phyloP scores from a whole-genome alignment of 2,797 vertebrate species.

The Phrynocephalus vlangalii region DNA sequence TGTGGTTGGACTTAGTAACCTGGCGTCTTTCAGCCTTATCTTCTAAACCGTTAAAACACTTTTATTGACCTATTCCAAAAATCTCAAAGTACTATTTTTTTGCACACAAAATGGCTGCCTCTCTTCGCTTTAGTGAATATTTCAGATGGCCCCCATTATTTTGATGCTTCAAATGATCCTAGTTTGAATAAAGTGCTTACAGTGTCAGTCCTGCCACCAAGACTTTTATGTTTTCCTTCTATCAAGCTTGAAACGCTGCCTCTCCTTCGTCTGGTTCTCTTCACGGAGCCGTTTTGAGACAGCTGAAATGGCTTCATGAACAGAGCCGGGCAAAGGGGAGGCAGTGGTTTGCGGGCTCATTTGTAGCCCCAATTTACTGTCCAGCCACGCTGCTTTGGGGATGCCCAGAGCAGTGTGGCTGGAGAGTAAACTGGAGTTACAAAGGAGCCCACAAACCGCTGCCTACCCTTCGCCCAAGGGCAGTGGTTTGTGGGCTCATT shows the following conservation, averaged over 20 bases:
- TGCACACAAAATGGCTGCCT: constrained; percentile 26
- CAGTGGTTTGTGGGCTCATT: too few species aligned
- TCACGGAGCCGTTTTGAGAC: too few species aligned
- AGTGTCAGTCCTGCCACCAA: constrained; percentile 31
- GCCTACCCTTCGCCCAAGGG: too few species aligned
- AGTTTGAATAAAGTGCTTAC: constrained; percentile 37
- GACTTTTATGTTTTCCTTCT: constrained; percentile 30
- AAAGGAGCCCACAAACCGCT: too few species aligned
- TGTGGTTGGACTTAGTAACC: constrained; percentile 26
- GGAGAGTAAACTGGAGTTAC: too few species aligned
- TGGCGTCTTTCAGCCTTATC: not conserved
- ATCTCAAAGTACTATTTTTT: constrained; percentile 44
- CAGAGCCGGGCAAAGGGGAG: too few species aligned
- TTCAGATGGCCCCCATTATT: constrained; percentile 22
- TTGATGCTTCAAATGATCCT: constrained; percentile 41
- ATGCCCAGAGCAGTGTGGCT: too few species aligned
- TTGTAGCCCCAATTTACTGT: too few species aligned
- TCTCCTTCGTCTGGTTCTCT: not conserved
- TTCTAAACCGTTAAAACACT: constrained; percentile 29
- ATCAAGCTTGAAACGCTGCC: constrained; percentile 4
- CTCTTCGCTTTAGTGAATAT: constrained; percentile 50
- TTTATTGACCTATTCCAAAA: constrained; percentile 52
- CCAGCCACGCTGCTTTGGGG: too few species aligned
- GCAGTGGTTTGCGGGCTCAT: too few species aligned
- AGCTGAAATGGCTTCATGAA: too few species aligned